Evolutionary conservation across 2,113 vertebrate species (phyloP), one percentile per base, ranked within the genome.

Genomic region (Brachypteracias leptosomus): DNA sequence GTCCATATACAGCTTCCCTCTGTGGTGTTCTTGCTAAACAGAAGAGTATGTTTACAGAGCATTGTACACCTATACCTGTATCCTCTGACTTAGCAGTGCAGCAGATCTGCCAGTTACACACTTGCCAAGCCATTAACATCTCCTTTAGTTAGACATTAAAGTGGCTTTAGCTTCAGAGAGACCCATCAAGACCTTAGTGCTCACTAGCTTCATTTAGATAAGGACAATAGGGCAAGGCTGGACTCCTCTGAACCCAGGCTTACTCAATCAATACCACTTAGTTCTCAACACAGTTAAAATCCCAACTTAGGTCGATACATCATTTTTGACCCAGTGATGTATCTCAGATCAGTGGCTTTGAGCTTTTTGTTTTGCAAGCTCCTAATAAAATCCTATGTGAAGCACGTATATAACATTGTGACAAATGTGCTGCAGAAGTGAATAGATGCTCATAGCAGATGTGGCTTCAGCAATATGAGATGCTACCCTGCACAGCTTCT

Each of bases 351-450:
- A 68, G 1, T n/a, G 21, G 9, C 35, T 86, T 79, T 5, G 12
- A 6, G 4, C 21, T 58, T 85, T 61, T 57, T 61, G 21, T 90
- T 93, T 75, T 62, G 16, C 44, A 79, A 81, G 15, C 42, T n/a
- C 11, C 12, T 49, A 24, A 57, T 25, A 52, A 40, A 89, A 81
- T 11, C 8, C 7, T 0, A 0, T 15, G 13, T 85, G n/a, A 88
- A 91, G 66, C 4, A 52, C 1, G 0, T 18, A 5, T 68, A 7
- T 10, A 55, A 31, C 5, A 16, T 40, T 52, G 5, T 3, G 1
- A 40, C 59, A 65, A 49, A 61, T 29, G 33, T 65, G 26, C n/a
- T 72, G 44, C 36, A 65, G 12, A 72, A 85, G 3, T 59, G 14
- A 46, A 35, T 33, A 63, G 33, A 44, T 10, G 29, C 10, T 73